Evolutionary conservation across 2,797 vertebrate genomes (phyloP), one percentile per base, ranked within the genome.

Genomic region (Monodelphis domestica): DNA sequence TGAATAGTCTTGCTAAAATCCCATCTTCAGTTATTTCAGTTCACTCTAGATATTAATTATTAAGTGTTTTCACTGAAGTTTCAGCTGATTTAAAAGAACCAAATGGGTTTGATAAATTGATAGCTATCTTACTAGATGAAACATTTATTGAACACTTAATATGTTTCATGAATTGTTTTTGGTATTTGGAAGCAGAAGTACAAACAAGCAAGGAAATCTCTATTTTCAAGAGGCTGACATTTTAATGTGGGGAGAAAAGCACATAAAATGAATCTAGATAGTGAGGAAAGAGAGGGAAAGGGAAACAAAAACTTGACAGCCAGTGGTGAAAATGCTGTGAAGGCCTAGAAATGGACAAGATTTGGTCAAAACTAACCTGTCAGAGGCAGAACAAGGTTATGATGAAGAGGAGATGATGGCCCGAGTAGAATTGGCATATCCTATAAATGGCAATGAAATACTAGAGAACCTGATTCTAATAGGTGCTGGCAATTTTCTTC

Each of bases 311-410:
- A 15, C 9, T 30, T 45, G 17, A 84, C 78, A 78, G 38, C 38
- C 17, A 11, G 17, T 45, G 24, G 17, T 45, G 21, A 38, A 54
- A 93, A 88, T 97, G 88, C 33, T 15, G 29, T 26, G n/a, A 94
- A 96, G 92, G 87, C 26, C 1, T 87, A 33, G n/a, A 90, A 63
- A 57, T 93, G 56, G 26, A 14, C 26, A 33, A 93, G 55, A 91
- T 88, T 94, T 33, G 90, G 55, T 88, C 88, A 95, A 56, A 93
- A 33, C 12, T 33, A 2, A 91, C n/a, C 30, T 95, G 93, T 90
- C 14, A 59, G 15, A 45, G 63, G 63, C 63, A 78, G n/a, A 45
- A 5, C 4, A 38, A n/a, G 0, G 11, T 1, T 78, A 70, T 45
- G 17, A 78, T 45, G 38, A 78, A 17, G 63, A 78, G 63, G 33